A percentile compares a stretch with the other conserved stretches of the same genome.
Evolutionary conservation across 1,140 invertebrate genomes (phyloP).

Genomic region (Drosophila mauritiana): DNA sequence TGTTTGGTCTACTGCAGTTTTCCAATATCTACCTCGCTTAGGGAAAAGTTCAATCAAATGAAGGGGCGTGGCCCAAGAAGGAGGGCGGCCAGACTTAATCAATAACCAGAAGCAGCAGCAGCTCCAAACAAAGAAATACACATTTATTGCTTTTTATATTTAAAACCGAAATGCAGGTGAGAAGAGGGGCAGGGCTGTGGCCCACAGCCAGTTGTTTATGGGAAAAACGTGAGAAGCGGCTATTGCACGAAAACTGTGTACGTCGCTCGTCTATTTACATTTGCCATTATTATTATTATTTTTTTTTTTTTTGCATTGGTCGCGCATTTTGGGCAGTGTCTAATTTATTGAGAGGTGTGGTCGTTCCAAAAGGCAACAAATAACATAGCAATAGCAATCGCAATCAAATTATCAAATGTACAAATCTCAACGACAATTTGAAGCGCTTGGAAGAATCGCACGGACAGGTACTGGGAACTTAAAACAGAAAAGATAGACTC

Average conservation of each 20-base stretch:
- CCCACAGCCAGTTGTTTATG: conserved; percentile 61
- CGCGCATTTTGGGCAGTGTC: conserved; percentile 49
- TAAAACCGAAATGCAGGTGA: conserved; percentile 52
- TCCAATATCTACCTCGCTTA: conserved; percentile 19
- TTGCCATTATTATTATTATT: conserved; percentile 54
- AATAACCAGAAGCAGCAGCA: conserved; percentile 59
- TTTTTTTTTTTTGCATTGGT: conserved; percentile 54
- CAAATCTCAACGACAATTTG: conserved; percentile 45
- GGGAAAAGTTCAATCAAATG: conserved; percentile 66
- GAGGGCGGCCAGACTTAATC: conserved; percentile 64
- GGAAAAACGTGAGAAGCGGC: conserved; percentile 71
- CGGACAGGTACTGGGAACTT: conserved; percentile 17
- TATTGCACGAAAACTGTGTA: conserved; percentile 75
- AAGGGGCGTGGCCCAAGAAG: conserved; percentile 51
- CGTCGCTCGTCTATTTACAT: conserved; percentile 47
- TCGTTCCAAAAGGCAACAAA: conserved; percentile 20
- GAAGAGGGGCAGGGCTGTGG: not conserved
- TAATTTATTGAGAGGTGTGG: conserved; percentile 76
- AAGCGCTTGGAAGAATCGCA: conserved; percentile 23
- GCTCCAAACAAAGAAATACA: conserved; percentile 25
- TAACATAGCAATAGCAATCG: conserved; percentile 20
- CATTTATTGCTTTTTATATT: conserved; percentile 55
- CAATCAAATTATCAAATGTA: conserved; percentile 68
- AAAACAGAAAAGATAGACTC: conserved; percentile 5
- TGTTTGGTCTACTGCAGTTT: conserved; percentile 36